Evolutionary conservation across 2,888 invertebrate genomes (phyloP).

Genomic region (Cremastobaeus sp.): DNA sequence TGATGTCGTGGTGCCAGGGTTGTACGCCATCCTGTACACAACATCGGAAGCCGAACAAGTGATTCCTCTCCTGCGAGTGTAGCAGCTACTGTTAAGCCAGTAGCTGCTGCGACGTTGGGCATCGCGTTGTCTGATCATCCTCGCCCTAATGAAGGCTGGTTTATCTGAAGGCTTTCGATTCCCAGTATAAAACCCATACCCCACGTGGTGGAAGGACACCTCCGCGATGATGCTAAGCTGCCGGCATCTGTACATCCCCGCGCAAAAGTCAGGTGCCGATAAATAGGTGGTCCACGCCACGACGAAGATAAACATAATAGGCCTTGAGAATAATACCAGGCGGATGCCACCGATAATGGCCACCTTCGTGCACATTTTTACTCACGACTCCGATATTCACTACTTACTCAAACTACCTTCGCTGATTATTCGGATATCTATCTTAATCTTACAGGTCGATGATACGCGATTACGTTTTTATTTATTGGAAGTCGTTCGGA

Average conservation of each 20-base stretch:
- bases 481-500: constrained; percentile 34
- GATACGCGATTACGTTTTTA: constrained; percentile 43
- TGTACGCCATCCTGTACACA: constrained; percentile 51
- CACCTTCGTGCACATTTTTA: constrained; percentile 55
- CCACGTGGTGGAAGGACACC: constrained; percentile 76
- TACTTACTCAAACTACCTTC: constrained; percentile 37
- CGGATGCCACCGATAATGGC: constrained; percentile 56
- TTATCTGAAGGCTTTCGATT: constrained; percentile 78
- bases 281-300: constrained; percentile 60
- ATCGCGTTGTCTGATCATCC: constrained; percentile 78
- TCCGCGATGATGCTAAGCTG: constrained; percentile 74
- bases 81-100: constrained; percentile 56
- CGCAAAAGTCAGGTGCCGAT: constrained; percentile 70
- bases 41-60: constrained; percentile 60
- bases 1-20: constrained; percentile 57
- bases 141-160: constrained; percentile 78
- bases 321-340: constrained; percentile 52
- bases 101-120: constrained; percentile 68
- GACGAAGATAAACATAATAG: constrained; percentile 59
- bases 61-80: constrained; percentile 53
- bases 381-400: constrained; percentile 48
- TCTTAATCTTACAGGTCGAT: constrained; percentile 39
- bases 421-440: constrained; percentile 50
- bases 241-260: constrained; percentile 73
- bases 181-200: constrained; percentile 77